These are phyloP conservation scores for Incurvaria masculella DNA, from an alignment of 2,888 invertebrate species.

Conservation along the genomic window DNA sequence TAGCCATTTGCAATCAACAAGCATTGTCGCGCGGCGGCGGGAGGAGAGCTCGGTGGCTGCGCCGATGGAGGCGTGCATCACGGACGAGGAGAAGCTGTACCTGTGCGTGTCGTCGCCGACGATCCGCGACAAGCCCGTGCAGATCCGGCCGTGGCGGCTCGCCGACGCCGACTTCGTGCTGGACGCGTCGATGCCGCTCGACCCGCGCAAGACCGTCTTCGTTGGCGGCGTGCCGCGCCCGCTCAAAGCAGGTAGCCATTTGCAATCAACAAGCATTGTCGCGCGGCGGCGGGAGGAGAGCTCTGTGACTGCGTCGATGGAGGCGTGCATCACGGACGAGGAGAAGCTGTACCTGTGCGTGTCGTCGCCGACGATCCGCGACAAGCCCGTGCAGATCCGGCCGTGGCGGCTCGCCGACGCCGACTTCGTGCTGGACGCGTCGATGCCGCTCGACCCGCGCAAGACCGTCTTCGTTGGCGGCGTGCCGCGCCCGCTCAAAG, in stretches of 20 bases:
- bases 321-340: constrained; percentile 96
- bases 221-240: constrained; percentile 94
- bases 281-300: constrained; percentile 83
- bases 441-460: constrained; percentile 95
- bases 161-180: constrained; percentile 97
- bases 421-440: constrained; percentile 95
- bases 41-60: constrained; percentile 97
- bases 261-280: no score
- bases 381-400: constrained; percentile 98
- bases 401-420: constrained; percentile 98
- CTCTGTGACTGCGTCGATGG: constrained; percentile 95
- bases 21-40: no score
- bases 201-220: constrained; percentile 91
- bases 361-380: constrained; percentile 98
- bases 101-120: constrained; percentile 98
- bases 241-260: constrained; percentile 70
- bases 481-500: constrained; percentile 97
- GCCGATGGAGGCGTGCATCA: constrained; percentile 95
- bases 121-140: constrained; percentile 98
- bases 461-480: constrained; percentile 99
- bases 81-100: constrained; percentile 97
- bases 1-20: no score
- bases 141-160: constrained; percentile 96
- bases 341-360: constrained; percentile 97
- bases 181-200: constrained; percentile 89